A percentile compares a stretch with the other conserved stretches of the same genome.
These are phyloP conservation scores for Tursiops truncatus DNA, from an alignment of 2,113 vertebrate genomes.

Conservation along the genomic window DNA sequence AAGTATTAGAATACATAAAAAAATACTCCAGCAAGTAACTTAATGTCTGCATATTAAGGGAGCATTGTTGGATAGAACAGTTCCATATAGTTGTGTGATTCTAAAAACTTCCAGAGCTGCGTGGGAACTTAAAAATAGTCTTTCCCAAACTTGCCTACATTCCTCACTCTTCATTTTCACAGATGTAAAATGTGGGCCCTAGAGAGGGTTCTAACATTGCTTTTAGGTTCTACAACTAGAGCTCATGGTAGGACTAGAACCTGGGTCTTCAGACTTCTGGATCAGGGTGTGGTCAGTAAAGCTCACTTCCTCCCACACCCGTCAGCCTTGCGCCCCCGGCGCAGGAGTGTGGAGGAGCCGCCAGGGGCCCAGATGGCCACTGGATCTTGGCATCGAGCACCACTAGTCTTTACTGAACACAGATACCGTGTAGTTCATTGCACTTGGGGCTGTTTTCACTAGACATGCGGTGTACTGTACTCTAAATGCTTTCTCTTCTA, in stretches of 20 bases:
- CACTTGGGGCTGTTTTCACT: neutral
- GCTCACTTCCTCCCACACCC: no score
- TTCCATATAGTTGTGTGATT: neutral
- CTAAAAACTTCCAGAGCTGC: neutral
- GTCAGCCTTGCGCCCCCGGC: no score
- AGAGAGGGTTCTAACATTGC: neutral
- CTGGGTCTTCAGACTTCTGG: neutral
- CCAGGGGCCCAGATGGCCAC: no score
- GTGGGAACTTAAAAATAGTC: neutral
- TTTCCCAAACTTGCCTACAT: neutral
- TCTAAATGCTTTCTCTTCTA: neutral
- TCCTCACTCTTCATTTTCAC: neutral
- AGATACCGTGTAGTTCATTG: no score
- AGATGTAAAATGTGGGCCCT: neutral
- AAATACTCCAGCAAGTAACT: neutral
- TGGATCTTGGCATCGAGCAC: neutral
- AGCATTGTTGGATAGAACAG: neutral
- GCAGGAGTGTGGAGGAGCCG: no score
- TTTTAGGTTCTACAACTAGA: neutral
- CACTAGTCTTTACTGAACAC: neutral
- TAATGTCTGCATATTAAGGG: neutral
- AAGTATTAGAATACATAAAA: neutral
- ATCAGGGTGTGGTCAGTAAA: neutral
- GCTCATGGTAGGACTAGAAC: no score
- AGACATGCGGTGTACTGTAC: neutral